A percentile compares a stretch with the other conserved stretches of the same genome.
Conservation (phyloP, 2,888 invertebrate species). For the Fissipunctia ypsillon region DNA sequence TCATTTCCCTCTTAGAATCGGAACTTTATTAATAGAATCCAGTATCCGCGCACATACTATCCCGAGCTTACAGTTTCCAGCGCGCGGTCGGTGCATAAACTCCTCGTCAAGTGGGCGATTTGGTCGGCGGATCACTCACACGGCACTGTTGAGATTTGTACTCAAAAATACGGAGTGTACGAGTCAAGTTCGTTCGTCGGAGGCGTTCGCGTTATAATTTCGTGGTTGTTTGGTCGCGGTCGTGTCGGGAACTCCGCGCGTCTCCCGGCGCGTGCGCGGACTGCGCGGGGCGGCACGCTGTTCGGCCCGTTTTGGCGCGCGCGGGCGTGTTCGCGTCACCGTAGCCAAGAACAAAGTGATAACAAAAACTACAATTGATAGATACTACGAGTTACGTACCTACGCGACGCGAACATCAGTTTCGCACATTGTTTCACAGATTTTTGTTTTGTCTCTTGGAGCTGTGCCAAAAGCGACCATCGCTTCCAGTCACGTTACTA, state of each 20-base stretch:
- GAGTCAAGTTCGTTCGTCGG: slow-evolving; percentile 87
- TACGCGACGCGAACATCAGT: slow-evolving; percentile 73
- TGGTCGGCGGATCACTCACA: slow-evolving; percentile 66
- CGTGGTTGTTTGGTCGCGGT: slow-evolving; percentile 78
- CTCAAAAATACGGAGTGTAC: slow-evolving; percentile 73
- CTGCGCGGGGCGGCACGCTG: slow-evolving; percentile 75
- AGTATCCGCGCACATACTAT: slow-evolving; percentile 74
- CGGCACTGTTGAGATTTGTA: slow-evolving; percentile 70
- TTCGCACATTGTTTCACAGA: slow-evolving; percentile 75
- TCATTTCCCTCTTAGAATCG: slow-evolving; percentile 80
- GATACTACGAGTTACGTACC: slow-evolving; percentile 77
- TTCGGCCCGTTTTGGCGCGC: slow-evolving; percentile 78
- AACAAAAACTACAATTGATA: slow-evolving; percentile 86
- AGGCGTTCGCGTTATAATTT: slow-evolving; percentile 79
- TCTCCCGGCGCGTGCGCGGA: slow-evolving; percentile 81
- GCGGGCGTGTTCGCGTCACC: slow-evolving; percentile 83
- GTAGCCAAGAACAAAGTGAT: slow-evolving; percentile 85
- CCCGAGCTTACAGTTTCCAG: slow-evolving; percentile 70
- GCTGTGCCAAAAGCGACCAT: slow-evolving; percentile 76
- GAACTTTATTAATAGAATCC: slow-evolving; percentile 83
- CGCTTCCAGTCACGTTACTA: slow-evolving; percentile 74
- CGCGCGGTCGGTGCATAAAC: slow-evolving; percentile 65
- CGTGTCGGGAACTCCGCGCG: slow-evolving; percentile 80
- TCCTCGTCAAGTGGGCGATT: slow-evolving; percentile 57
- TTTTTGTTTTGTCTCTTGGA: slow-evolving; percentile 82